Evolutionary conservation across 1,140 invertebrate genomes (phyloP).

Genomic region (Oncopodura yosiiana): DNA sequence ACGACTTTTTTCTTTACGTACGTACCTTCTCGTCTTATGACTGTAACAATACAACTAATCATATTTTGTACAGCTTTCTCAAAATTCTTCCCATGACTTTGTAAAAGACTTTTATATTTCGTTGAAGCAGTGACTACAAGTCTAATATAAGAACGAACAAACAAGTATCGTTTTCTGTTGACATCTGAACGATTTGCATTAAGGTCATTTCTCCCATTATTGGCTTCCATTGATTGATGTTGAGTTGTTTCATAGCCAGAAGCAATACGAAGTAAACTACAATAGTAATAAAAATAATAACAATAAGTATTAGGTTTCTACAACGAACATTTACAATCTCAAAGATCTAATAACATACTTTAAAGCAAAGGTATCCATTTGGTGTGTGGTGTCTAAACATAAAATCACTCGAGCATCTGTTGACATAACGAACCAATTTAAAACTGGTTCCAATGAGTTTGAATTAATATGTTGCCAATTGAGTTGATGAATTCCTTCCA

Average conservation of each 20-base stretch:
- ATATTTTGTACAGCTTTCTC: slow-evolving; percentile 46
- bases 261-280: slow-evolving; percentile 51
- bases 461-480: slow-evolving; percentile 60
- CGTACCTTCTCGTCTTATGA: slow-evolving; percentile 46
- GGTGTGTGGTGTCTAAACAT: slow-evolving; percentile 42
- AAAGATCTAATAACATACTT: slow-evolving; percentile 41
- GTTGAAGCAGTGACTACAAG: slow-evolving; percentile 50
- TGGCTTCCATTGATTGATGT: slow-evolving; percentile 27
- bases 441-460: slow-evolving; percentile 53
- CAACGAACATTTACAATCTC: neutral
- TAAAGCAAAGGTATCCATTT: slow-evolving; percentile 45
- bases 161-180: slow-evolving; percentile 48
- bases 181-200: slow-evolving; percentile 21
- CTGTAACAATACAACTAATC: slow-evolving; percentile 51
- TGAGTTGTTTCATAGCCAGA: slow-evolving; percentile 47
- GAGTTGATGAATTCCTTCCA: slow-evolving; percentile 55
- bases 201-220: neutral
- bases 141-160: slow-evolving; percentile 50
- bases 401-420: slow-evolving; percentile 62
- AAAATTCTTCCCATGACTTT: slow-evolving; percentile 46
- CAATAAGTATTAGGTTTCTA: neutral
- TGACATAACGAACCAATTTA: slow-evolving; percentile 67
- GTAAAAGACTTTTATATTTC: slow-evolving; percentile 45
- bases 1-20: slow-evolving; percentile 18
- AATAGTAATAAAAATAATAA: slow-evolving; percentile 24